Evolutionary conservation across 2,888 invertebrate genomes (phyloP), one percentile per base, ranked within the genome.

Genomic region (Busseola fusca): DNA sequence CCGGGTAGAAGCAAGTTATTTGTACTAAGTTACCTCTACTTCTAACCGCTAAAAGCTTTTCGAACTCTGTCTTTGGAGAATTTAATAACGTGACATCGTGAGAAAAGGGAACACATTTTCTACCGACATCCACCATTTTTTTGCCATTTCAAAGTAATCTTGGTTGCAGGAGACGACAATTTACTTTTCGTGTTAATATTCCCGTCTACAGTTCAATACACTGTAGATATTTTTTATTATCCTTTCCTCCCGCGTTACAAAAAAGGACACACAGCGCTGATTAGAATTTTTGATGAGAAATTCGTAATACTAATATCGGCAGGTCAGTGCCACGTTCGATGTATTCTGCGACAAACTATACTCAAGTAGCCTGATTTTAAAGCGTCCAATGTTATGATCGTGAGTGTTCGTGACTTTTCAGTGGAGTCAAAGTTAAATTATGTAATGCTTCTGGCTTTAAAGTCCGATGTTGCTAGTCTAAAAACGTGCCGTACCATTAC

Each of bases 271-370:
- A 18, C 30, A 66, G 54, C 21, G 64, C 48, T 77, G 76, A 64
- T 75, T 65, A 67, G 88, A 88, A 88, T 88, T 77, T 80, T 69
- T 83, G 75, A 87, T 87, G 76, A 85, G 73, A 64, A 80, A 74
- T 69, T 78, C 73, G 37, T 81, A 73, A 67, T 70, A 64, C 74
- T 82, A 77, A 70, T 68, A 64, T 78, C 57, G 73, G 52, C 59
- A 66, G 65, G 70, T 78, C 72, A 70, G 42, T 54, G 69, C 25
- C 62, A 34, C 76, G 18, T 3, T 34, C 4, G 4, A 21, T 30
- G 42, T 48, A 18, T 56, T 73, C 75, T 74, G 71, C 72, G 56
- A 63, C 58, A 52, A 25, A 21, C 5, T 0, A 48, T 48, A 50
- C 30, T 54, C 1, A 25, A 18, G 7, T n/a, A 4, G 0, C 34